These are phyloP conservation scores for Psittacula echo DNA, from an alignment of 2,797 vertebrate species.

Conservation along the genomic window DNA sequence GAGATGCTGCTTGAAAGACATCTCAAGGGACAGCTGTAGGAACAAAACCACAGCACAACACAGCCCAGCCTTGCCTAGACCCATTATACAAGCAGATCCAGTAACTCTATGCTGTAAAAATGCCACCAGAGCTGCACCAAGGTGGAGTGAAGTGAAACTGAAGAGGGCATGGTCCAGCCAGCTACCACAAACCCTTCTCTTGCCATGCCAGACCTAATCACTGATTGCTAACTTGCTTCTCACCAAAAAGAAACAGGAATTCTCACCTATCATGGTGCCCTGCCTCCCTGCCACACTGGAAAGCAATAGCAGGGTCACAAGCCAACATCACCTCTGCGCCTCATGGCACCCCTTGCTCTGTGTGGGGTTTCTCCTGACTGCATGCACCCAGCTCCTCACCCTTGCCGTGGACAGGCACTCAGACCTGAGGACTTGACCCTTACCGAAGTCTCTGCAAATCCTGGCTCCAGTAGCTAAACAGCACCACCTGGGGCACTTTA, in stretches of 20 bases:
- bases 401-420: neutral
- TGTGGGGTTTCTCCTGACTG: neutral
- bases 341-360: neutral
- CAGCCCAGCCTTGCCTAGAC: neutral
- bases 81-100: neutral
- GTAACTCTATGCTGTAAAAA: neutral
- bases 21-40: neutral
- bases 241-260: neutral
- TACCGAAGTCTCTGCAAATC: neutral
- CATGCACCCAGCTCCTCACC: neutral
- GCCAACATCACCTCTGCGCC: neutral
- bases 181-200: neutral
- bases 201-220: neutral
- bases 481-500: conserved; percentile 9
- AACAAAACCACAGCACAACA: neutral
- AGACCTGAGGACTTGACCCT: neutral
- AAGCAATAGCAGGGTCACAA: neutral
- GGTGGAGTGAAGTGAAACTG: neutral
- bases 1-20: neutral
- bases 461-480: neutral
- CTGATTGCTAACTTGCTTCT: neutral
- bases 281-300: neutral
- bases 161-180: neutral
- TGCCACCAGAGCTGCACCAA: neutral
- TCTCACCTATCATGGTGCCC: neutral